Conservation (phyloP, 2,888 invertebrate species). For the Lasioglossum vierecki region DNA sequence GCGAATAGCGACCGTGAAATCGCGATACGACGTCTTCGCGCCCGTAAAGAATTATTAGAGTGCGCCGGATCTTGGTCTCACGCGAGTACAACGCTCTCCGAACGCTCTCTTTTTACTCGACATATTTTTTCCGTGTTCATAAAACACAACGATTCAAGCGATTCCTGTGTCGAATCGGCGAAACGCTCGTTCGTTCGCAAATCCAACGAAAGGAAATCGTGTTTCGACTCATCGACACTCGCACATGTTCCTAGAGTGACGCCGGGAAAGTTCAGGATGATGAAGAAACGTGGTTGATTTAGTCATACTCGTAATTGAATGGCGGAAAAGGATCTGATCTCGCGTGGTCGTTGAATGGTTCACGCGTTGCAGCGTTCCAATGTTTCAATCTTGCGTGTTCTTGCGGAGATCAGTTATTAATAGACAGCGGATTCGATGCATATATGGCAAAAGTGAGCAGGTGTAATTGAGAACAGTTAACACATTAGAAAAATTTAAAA, state of each 20-base stretch:
- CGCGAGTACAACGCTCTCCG: constrained; percentile 27
- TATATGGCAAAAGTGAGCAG: no score
- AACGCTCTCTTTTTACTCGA: not conserved
- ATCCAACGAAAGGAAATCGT: not conserved
- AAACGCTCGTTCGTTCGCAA: not conserved
- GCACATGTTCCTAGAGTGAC: not conserved
- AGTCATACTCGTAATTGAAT: not conserved
- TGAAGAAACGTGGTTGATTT: constrained; percentile 1
- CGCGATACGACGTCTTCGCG: constrained; percentile 69
- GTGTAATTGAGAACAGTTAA: no score
- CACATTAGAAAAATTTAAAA: no score
- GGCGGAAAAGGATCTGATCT: not conserved
- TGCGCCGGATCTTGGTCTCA: constrained; percentile 26
- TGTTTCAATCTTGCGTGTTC: not conserved
- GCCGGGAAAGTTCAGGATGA: not conserved
- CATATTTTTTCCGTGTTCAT: not conserved
- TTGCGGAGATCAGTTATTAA: not conserved
- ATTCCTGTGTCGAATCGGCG: constrained; percentile 19
- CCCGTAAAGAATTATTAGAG: constrained; percentile 64
- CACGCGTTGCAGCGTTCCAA: not conserved
- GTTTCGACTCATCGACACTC: not conserved
- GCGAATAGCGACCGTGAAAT: constrained; percentile 74
- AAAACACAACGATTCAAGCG: not conserved
- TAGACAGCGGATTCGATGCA: no score
- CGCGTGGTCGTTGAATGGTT: not conserved